These are phyloP conservation scores for Lobophora halterata DNA, from an alignment of 2,888 invertebrate species.

Conservation along the genomic window DNA sequence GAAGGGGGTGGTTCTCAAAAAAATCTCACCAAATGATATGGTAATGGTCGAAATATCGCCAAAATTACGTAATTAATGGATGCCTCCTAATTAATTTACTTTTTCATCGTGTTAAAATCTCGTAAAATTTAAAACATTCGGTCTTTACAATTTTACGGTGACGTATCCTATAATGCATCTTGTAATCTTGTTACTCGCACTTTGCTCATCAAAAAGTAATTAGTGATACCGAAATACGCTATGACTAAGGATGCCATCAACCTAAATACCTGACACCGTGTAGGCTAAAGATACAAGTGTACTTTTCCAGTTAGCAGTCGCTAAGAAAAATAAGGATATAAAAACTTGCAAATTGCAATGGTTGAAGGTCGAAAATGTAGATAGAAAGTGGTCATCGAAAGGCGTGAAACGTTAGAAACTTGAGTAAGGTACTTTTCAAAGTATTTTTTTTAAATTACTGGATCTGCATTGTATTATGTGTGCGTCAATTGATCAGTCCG, in stretches of 20 bases:
- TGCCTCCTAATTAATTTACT: too few relatives aligned
- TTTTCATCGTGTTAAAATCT: too few relatives aligned
- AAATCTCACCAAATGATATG: too few relatives aligned
- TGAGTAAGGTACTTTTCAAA: too few relatives aligned
- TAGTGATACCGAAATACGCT: conserved; percentile 56
- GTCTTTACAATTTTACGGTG: too few relatives aligned
- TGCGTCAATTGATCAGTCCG: too few relatives aligned
- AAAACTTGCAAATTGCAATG: conserved; percentile 3
- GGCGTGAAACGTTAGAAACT: conserved; percentile 4
- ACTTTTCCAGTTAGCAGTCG: conserved; percentile 6
- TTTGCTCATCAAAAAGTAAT: conserved; percentile 69
- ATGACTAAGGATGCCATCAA: conserved; percentile 41
- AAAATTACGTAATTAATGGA: too few relatives aligned
- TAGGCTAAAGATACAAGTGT: conserved; percentile 12
- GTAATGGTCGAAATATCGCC: too few relatives aligned
- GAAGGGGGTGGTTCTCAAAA: too few relatives aligned
- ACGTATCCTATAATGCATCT: conserved; percentile 50
- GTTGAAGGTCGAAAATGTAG: conserved; percentile 8
- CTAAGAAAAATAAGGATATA: not conserved
- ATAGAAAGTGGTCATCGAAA: conserved; percentile 11
- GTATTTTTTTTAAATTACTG: too few relatives aligned
- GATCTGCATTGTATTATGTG: too few relatives aligned
- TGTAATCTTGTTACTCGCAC: conserved; percentile 54
- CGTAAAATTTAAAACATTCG: too few relatives aligned
- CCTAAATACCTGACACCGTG: conserved; percentile 28